These are phyloP conservation scores for Heterodera schachtii DNA, from an alignment of 1,140 invertebrate genomes.

Conservation along the genomic window DNA sequence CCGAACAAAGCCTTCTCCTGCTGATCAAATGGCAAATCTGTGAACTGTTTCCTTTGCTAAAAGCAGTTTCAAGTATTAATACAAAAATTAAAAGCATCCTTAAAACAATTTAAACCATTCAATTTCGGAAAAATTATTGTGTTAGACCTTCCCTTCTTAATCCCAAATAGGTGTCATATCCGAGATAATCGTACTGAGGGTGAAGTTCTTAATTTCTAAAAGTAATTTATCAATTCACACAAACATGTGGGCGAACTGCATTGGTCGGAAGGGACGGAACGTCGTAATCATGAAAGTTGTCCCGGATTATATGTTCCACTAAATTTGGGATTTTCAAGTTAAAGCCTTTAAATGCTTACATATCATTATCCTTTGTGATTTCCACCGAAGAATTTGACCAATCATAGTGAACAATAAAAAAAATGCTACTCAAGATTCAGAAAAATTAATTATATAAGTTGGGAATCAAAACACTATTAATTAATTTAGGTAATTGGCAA, in stretches of 20 bases:
- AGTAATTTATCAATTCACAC: neutral
- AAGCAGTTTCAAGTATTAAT: no score
- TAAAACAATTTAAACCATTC: no score
- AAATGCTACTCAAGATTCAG: no score
- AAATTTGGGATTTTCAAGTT: conserved; percentile 7
- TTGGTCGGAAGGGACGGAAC: conserved; percentile 26
- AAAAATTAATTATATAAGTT: no score
- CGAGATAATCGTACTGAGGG: no score
- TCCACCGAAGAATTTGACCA: neutral
- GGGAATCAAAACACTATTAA: no score
- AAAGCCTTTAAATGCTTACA: neutral
- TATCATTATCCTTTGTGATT: neutral
- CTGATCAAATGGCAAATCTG: conserved; percentile 11
- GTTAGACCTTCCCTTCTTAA: no score
- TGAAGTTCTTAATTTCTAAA: neutral
- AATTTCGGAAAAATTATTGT: no score
- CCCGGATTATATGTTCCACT: conserved; percentile 25
- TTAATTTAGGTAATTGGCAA: no score
- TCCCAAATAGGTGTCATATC: no score
- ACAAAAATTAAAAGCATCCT: no score
- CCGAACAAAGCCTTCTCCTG: conserved; percentile 29
- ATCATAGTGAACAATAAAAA: neutral
- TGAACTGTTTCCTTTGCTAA: conserved; percentile 25
- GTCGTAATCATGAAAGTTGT: conserved; percentile 36
- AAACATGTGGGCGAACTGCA: conserved; percentile 19